Evolutionary conservation across 1,140 invertebrate genomes (phyloP).

Genomic region (Aphelinus certus): DNA sequence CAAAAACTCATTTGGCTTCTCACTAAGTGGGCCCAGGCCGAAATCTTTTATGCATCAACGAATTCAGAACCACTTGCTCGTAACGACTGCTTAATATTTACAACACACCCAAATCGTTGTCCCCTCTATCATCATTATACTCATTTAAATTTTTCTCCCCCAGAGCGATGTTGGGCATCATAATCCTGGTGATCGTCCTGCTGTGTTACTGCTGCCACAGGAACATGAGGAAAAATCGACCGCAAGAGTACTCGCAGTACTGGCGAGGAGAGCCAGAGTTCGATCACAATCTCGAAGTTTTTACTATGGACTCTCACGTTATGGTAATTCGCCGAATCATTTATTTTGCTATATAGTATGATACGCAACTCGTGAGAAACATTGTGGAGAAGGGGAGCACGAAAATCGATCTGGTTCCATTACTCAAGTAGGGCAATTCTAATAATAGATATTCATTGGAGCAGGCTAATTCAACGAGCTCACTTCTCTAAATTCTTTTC

Average conservation of each 20-base stretch:
- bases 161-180: conserved; percentile 73
- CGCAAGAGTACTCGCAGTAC: conserved; percentile 68
- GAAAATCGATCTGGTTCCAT: conserved; percentile 1
- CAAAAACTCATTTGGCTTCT: no score
- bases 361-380: neutral
- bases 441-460: neutral
- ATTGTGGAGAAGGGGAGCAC: neutral
- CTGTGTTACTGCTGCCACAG: conserved; percentile 75
- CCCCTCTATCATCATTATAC: no score
- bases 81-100: no score
- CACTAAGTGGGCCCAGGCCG: no score
- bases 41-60: no score
- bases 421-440: conserved; percentile 13
- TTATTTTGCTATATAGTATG: neutral
- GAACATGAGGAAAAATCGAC: conserved; percentile 70
- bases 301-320: conserved; percentile 69
- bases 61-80: no score
- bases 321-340: conserved; percentile 62
- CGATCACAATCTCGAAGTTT: conserved; percentile 69
- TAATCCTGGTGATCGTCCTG: conserved; percentile 70
- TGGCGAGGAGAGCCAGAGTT: conserved; percentile 69
- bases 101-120: no score
- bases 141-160: conserved; percentile 33
- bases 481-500: no score
- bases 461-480: no score